These are phyloP conservation scores for Anastatus disparis DNA, from an alignment of 1,140 invertebrate genomes.

Conservation along the genomic window DNA sequence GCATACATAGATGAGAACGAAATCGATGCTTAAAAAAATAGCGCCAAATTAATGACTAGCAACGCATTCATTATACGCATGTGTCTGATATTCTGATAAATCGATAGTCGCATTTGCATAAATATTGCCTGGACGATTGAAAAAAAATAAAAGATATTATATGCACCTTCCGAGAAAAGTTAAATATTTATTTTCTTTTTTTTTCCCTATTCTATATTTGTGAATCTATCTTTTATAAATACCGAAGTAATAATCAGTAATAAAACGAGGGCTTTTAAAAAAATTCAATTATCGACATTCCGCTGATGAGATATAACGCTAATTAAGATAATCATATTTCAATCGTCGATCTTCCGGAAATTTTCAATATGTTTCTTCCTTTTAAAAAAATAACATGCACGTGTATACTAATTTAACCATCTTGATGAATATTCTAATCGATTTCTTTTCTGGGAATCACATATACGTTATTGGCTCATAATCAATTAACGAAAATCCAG, in stretches of 20 bases:
- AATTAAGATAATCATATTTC: constrained; percentile 29
- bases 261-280: too few relatives aligned
- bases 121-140: constrained; percentile 9
- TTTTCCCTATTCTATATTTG: too few relatives aligned
- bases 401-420: not conserved
- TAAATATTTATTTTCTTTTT: too few relatives aligned
- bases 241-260: too few relatives aligned
- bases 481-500: constrained; percentile 27
- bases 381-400: not conserved
- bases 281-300: not conserved
- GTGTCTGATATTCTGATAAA: constrained; percentile 12
- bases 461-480: not conserved
- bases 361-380: not conserved
- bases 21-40: constrained; percentile 6
- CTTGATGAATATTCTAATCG: constrained; percentile 38
- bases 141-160: not conserved
- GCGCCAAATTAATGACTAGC: constrained; percentile 3
- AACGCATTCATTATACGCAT: not conserved
- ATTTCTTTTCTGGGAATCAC: constrained; percentile 34
- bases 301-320: not conserved
- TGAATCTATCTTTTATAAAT: too few relatives aligned
- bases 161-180: not conserved
- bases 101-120: constrained; percentile 16
- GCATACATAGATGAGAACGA: too few relatives aligned
- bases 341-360: constrained; percentile 12